Percentiles rank a stretch among this genome's conserved stretches.
phyloP scores from a whole-genome alignment of 2,888 invertebrate genomes.

The Chalcosyrphus nemorum region DNA sequence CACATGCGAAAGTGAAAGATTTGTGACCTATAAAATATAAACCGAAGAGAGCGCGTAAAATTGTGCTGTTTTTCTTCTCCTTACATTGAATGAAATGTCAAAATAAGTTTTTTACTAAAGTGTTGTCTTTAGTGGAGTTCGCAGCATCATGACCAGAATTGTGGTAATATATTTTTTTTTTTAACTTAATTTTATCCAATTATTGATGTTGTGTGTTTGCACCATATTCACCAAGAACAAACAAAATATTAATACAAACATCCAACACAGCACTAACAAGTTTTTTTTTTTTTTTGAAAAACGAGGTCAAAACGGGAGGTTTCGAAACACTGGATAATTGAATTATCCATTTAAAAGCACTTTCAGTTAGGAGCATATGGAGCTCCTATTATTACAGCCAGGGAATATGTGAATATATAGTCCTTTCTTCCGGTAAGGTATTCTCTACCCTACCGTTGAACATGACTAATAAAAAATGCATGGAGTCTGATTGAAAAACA shows the following conservation, averaged over 20 bases:
- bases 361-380: neutral
- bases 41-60: constrained; percentile 60
- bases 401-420: neutral
- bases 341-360: constrained; percentile 45
- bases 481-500: constrained; percentile 43
- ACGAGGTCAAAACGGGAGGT: neutral
- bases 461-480: constrained; percentile 34
- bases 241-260: constrained; percentile 1
- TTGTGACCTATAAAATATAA: constrained; percentile 66
- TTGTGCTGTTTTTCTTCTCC: constrained; percentile 33
- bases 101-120: constrained; percentile 19
- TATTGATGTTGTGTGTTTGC: constrained; percentile 44
- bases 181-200: no score
- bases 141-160: constrained; percentile 60
- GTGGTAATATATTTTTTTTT: constrained; percentile 60
- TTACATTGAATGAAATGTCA: constrained; percentile 53
- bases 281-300: neutral
- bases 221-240: constrained; percentile 14
- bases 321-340: constrained; percentile 27
- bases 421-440: constrained; percentile 3
- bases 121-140: constrained; percentile 27
- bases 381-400: constrained; percentile 16
- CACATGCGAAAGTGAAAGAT: constrained; percentile 55
- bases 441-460: neutral
- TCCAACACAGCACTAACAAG: constrained; percentile 18